Evolutionary conservation across 2,113 vertebrate genomes (phyloP), one percentile per base, ranked within the genome.

Genomic region (Cryptomyrus ogoouensis): DNA sequence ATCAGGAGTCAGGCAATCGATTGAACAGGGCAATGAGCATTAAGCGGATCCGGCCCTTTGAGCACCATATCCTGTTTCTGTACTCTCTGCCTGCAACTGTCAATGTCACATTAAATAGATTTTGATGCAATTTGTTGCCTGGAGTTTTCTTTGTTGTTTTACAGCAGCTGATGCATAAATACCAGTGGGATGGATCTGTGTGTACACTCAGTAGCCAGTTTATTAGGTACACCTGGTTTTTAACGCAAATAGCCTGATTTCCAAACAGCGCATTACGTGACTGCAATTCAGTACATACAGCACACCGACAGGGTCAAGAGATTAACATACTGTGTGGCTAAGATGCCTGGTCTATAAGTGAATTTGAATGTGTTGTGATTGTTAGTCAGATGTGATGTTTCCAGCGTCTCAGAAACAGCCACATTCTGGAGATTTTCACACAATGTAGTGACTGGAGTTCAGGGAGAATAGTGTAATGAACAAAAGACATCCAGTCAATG

Each of bases 41-140:
- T 58, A 46, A 88, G 85, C 2, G 7, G 88, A 83, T 52, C 31
- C 24, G 7, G 83, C 52, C 52, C 49, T 44, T 39, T 31, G 24
- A 46, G 12, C 39, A 17, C 24, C 52, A 62, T 80, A 47, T 46
- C 53, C 52, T 84, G 89, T 85, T 62, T 89, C 31, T 89, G 80
- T 84, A 15, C 52, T 4, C 90, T 35, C 77, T 94, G 12, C 91
- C 92, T 83, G 90, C 52, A 91, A 92, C 93, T 94, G 93, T 94
- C 92, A 93, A 91, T 93, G 94, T 94, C 88, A 92, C 88, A 95
- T 95, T 93, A 94, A 95, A 96, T 93, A 89, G 85, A 91, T 94
- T 92, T 94, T 92, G 91, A 92, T 95, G 92, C 92, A 89, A 94
- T 92, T 90, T 92, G 88, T 90, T 94, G 94, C 94, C 88, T 94